Evolutionary conservation across 2,797 vertebrate species (phyloP).

Genomic region (Distichodus sexfasciatus): DNA sequence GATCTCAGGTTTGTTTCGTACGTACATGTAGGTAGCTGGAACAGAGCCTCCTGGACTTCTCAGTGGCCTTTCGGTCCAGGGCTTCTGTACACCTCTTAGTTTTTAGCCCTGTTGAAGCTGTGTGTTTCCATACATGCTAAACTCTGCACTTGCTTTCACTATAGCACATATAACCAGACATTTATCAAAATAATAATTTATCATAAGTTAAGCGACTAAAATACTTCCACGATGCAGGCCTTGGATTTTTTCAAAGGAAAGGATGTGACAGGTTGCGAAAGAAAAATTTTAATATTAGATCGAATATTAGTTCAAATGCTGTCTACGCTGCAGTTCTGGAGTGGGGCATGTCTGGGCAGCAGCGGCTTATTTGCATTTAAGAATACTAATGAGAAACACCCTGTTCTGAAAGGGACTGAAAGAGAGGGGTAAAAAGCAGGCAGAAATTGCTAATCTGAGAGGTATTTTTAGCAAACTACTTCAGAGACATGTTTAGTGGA

Average conservation of each 20-base stretch:
- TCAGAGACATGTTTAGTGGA: too few species aligned
- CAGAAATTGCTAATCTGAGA: too few species aligned
- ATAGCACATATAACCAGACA: conserved; percentile 34
- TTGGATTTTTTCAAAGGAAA: background rate
- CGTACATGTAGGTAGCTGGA: conserved; percentile 18
- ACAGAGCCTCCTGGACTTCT: conserved; percentile 4
- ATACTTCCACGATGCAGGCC: conserved; percentile 7
- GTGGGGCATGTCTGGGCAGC: too few species aligned
- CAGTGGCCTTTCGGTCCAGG: background rate
- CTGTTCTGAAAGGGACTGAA: too few species aligned
- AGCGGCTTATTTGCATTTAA: too few species aligned
- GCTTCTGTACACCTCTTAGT: conserved; percentile 7
- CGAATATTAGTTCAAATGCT: background rate
- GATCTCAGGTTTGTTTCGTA: conserved; percentile 33
- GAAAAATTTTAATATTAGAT: too few species aligned
- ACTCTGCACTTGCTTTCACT: conserved; percentile 35
- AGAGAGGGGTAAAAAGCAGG: too few species aligned
- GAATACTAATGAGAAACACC: too few species aligned
- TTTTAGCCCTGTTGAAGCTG: conserved; percentile 30
- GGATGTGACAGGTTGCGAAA: background rate
- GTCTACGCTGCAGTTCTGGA: too few species aligned
- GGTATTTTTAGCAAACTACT: too few species aligned
- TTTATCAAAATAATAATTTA: conserved; percentile 29
- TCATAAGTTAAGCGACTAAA: too few species aligned
- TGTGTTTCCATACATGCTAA: conserved; percentile 26